These are phyloP conservation scores for Dilophus febrilis DNA, from an alignment of 2,888 invertebrate species.

Conservation along the genomic window DNA sequence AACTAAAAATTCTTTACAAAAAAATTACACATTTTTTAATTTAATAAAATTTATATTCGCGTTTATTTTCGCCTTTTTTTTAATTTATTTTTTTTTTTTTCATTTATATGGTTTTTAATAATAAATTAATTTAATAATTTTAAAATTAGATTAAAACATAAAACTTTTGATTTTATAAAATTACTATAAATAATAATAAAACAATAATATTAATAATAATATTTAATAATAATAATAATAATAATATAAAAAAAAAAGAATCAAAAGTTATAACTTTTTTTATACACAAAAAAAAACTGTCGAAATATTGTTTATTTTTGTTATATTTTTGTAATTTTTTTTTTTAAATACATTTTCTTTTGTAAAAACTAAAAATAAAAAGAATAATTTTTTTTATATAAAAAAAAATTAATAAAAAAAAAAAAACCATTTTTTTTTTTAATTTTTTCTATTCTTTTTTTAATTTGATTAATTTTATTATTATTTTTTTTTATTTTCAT, in stretches of 20 bases:
- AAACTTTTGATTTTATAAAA: neutral
- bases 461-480: neutral
- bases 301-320: neutral
- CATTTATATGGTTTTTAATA: neutral
- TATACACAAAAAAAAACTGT: neutral
- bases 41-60: conserved; percentile 25
- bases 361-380: conserved; percentile 10
- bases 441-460: conserved; percentile 2
- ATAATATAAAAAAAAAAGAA: neutral
- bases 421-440: neutral
- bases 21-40: conserved; percentile 16
- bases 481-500: neutral
- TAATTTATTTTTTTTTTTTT: conserved; percentile 3
- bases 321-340: neutral
- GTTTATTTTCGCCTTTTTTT: conserved; percentile 28
- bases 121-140: no score
- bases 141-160: no score
- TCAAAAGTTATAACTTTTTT: neutral
- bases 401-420: neutral
- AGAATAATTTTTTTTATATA: conserved; percentile 2
- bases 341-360: neutral
- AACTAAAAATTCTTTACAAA: no score
- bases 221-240: neutral
- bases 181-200: neutral
- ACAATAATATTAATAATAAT: neutral